Evolutionary conservation across 2,113 vertebrate species (phyloP).

Genomic region (Eurypyga helias): DNA sequence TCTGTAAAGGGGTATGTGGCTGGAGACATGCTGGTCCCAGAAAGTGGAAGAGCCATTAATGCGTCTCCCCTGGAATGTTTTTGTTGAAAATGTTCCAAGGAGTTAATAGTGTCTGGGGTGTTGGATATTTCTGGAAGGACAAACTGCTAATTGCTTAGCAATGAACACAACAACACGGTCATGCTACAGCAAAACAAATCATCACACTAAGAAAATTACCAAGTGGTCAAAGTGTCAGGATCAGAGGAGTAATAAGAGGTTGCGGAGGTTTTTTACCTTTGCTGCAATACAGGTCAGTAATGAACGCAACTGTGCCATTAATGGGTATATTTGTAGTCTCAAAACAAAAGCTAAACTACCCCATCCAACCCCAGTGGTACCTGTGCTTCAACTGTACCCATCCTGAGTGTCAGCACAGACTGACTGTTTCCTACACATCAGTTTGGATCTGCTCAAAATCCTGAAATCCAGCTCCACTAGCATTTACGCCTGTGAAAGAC

Average conservation of each 20-base stretch:
- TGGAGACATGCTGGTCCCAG: neutral
- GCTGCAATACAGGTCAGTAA: neutral
- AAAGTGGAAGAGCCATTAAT: neutral
- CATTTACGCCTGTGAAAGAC: neutral
- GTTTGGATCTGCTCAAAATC: neutral
- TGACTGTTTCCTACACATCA: accelerated
- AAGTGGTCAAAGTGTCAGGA: neutral
- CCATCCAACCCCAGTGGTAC: neutral
- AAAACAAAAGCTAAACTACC: neutral
- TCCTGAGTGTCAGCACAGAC: neutral
- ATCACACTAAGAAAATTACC: neutral
- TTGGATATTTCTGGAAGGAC: conserved; percentile 13
- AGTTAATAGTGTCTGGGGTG: neutral
- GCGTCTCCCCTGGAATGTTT: neutral
- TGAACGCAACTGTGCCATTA: neutral
- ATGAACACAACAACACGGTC: neutral
- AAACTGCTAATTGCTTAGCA: conserved; percentile 22
- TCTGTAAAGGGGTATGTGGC: neutral
- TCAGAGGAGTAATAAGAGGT: neutral
- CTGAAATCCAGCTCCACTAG: neutral
- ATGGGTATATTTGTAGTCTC: neutral
- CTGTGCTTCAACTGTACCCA: neutral
- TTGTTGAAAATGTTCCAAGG: neutral
- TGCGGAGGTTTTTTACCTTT: neutral
- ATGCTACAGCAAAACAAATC: neutral